phyloP scores from a whole-genome alignment of 2,113 vertebrate species.

The Baryphthengus martii region DNA sequence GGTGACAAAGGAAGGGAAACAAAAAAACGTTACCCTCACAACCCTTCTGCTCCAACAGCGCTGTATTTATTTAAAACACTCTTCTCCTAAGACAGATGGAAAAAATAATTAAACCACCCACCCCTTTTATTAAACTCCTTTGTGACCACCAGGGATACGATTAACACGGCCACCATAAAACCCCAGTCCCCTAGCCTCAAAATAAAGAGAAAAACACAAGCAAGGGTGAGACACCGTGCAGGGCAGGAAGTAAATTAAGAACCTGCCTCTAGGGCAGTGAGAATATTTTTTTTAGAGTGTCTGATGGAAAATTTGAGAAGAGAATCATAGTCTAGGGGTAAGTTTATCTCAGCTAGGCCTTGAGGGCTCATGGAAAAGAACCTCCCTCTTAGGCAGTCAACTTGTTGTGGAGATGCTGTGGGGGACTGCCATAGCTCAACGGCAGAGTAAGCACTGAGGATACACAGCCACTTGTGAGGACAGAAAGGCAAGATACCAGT shows the following conservation, averaged over 20 bases:
- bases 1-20: constrained; percentile 46
- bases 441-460: background rate
- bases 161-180: constrained; percentile 63
- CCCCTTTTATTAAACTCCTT: constrained; percentile 67
- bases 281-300: background rate
- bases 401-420: background rate
- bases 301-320: constrained; percentile 17
- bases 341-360: background rate
- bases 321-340: background rate
- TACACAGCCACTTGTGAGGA: fast-evolving
- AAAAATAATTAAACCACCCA: constrained; percentile 66
- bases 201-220: constrained; percentile 50
- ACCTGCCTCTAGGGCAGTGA: constrained; percentile 25
- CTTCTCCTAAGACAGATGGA: constrained; percentile 62
- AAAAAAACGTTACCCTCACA: background rate
- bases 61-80: constrained; percentile 64
- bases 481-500: background rate
- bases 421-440: background rate
- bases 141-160: constrained; percentile 57
- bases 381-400: background rate
- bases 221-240: constrained; percentile 14
- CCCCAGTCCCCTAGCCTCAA: constrained; percentile 28
- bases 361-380: background rate
- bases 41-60: constrained; percentile 20
- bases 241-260: constrained; percentile 66